Evolutionary conservation across 2,888 invertebrate species (phyloP), one percentile per base, ranked within the genome.

Genomic region (Lithodes maja): DNA sequence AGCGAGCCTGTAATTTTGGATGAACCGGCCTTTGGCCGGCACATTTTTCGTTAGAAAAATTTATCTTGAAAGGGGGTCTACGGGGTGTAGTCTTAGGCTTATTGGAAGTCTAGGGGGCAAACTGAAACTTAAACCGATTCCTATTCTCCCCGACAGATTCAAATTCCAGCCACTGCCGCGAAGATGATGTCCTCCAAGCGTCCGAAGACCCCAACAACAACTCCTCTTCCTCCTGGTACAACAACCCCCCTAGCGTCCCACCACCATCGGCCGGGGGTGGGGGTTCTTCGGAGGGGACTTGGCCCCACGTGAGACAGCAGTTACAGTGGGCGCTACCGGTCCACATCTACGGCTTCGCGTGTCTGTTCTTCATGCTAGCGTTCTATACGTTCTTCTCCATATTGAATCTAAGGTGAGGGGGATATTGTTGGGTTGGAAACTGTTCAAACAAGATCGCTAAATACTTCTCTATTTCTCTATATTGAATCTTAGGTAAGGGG

Each of bases 341-440:
- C 71, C 95, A 95, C 93, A 94, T 94, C 17, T 95, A 95, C 92
- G 95, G 95, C 80, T 94, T 95, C 92, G 95, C 94, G 88, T 94
- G 94, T 91, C 94, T 95, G 88, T 95, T 95, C 93, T 94, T 94
- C 93, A 93, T 95, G 92, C 94, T 95, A 86, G 94, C 95, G 86
- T 94, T 95, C 93, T 95, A 95, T 93, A 94, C 95, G 79, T 94
- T 95, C 92, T 94, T 95, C 93, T 94, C 95, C 82, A 94, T 95
- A 92, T 93, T 95, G 91, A 94, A 95, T 92, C 94, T 95, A 92
- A 94, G 95, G 95, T 95, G 93, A 92, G 92, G 12, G 17, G 3
- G 15, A 1, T 49, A 49, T 77, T 17, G 33, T 33, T 33, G 33
- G 33, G 33, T 33, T 33, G 33, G 33, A 33, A 33, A 33, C 33